phyloP scores from a whole-genome alignment of 2,888 invertebrate genomes.

The Tenthredo scrophulariae region DNA sequence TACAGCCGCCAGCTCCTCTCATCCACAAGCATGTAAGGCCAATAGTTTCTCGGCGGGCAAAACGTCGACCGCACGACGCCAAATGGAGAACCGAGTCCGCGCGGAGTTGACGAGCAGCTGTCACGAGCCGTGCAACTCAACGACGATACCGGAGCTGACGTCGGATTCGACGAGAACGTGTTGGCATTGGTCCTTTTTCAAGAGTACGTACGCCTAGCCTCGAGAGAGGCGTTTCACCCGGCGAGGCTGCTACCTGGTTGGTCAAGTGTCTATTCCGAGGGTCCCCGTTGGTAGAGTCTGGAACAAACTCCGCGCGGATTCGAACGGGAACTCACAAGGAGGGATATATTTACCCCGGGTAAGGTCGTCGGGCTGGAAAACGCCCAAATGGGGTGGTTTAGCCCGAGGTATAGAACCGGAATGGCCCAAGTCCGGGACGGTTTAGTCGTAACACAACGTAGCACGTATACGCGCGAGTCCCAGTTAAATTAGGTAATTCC shows the following conservation, averaged over 20 bases:
- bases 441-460: constrained; percentile 48
- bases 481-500: constrained; percentile 77
- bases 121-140: constrained; percentile 31
- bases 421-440: constrained; percentile 70
- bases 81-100: constrained; percentile 55
- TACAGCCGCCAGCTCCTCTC: constrained; percentile 21
- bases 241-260: constrained; percentile 65
- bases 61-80: constrained; percentile 41
- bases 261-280: constrained; percentile 61
- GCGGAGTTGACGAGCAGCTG: constrained; percentile 53
- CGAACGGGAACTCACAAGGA: constrained; percentile 32
- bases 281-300: constrained; percentile 63
- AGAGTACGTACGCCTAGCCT: constrained; percentile 64
- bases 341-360: constrained; percentile 72
- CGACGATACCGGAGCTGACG: background rate
- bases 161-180: constrained; percentile 63
- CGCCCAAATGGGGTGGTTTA: constrained; percentile 79
- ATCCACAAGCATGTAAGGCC: constrained; percentile 48
- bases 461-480: constrained; percentile 73
- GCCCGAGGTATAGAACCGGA: constrained; percentile 77
- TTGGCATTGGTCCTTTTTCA: constrained; percentile 68
- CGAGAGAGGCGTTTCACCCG: constrained; percentile 68
- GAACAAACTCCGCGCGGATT: constrained; percentile 63
- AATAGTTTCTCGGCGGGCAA: constrained; percentile 48
- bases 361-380: constrained; percentile 78